A percentile compares a stretch with the other conserved stretches of the same genome.
Conservation (phyloP, 1,140 invertebrate genomes). For the Thrips palmi region DNA sequence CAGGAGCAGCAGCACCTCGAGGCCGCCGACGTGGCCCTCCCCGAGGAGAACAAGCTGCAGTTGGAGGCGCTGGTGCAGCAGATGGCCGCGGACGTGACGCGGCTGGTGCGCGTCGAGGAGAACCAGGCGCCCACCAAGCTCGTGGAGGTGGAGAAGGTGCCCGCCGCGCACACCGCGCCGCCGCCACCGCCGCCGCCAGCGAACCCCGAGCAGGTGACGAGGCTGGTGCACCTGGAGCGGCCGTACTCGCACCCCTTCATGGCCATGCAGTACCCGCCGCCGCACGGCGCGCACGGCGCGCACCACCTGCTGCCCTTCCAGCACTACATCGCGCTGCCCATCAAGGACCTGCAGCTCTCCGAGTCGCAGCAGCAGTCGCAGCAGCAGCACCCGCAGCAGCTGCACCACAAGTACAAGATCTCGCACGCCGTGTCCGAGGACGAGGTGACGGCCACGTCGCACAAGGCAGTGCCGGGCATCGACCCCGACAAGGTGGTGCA, state of each 20-base stretch:
- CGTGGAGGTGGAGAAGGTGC: constrained; percentile 26
- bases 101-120: no score
- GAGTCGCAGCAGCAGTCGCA: no score
- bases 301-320: constrained; percentile 14
- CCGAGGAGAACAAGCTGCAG: neutral
- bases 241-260: constrained; percentile 12
- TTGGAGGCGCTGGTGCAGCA: neutral
- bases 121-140: constrained; percentile 26
- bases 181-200: no score
- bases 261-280: constrained; percentile 12
- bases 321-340: constrained; percentile 6
- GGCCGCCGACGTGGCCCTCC: constrained; percentile 4
- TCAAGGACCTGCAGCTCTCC: no score
- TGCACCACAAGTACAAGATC: no score
- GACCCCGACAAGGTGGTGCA: neutral
- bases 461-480: neutral
- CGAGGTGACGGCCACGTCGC: no score
- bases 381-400: no score
- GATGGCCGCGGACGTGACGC: neutral
- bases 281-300: no score
- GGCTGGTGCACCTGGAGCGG: constrained; percentile 15
- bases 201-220: constrained; percentile 18
- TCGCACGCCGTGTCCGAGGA: no score
- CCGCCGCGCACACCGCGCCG: no score
- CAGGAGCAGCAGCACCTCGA: constrained; percentile 7